phyloP scores from a whole-genome alignment of 2,797 vertebrate species.

The Siniperca obscura region DNA sequence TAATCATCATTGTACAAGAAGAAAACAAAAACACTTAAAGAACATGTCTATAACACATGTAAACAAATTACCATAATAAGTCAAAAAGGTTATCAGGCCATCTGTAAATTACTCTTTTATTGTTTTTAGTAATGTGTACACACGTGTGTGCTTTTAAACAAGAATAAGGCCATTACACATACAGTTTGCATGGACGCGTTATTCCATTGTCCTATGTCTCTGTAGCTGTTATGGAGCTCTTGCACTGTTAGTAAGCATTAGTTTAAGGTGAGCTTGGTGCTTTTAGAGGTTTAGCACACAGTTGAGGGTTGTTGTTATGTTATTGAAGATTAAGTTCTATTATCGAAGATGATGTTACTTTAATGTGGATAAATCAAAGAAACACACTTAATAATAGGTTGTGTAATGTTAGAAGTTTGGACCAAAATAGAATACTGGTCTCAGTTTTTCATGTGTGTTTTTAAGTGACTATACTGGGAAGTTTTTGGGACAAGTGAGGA shows the following conservation, averaged over 20 bases:
- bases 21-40: constrained; percentile 6
- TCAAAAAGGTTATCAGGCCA: neutral
- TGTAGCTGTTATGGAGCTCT: neutral
- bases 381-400: neutral
- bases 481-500: neutral
- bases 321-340: neutral
- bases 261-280: neutral
- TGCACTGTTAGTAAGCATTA: neutral
- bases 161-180: neutral
- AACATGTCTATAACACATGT: neutral
- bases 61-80: neutral
- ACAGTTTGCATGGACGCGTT: neutral
- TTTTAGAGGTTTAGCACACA: neutral
- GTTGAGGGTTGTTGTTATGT: neutral
- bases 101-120: neutral
- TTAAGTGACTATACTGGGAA: neutral
- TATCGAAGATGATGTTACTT: neutral
- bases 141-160: neutral
- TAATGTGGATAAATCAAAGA: neutral
- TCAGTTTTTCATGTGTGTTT: neutral
- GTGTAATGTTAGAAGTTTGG: neutral
- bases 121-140: neutral
- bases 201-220: neutral
- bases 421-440: neutral
- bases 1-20: constrained; percentile 11